phyloP scores from a whole-genome alignment of 2,797 vertebrate genomes.

The Cynopterus sphinx region DNA sequence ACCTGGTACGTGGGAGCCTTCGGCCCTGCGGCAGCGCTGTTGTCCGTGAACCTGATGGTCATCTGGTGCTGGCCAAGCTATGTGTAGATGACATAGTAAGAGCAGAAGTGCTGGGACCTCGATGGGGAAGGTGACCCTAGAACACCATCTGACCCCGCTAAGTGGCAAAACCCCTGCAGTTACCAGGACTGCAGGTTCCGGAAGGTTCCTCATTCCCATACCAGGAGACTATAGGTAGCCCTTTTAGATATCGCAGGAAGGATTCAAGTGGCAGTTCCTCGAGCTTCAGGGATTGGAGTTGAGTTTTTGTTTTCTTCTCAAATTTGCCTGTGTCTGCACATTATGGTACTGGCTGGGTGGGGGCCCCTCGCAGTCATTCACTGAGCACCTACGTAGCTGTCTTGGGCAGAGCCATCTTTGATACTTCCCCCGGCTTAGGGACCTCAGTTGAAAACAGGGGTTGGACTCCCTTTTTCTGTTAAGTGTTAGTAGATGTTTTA shows the following conservation, averaged over 20 bases:
- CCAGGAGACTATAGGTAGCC: neutral
- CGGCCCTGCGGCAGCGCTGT: neutral
- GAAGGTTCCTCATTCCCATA: neutral
- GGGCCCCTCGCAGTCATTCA: neutral
- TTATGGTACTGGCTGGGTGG: neutral
- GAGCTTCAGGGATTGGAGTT: neutral
- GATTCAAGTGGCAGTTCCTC: neutral
- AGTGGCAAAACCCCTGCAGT: neutral
- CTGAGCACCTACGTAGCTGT: neutral
- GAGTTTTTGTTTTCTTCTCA: neutral
- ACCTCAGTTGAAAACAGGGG: neutral
- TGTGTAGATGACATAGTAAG: neutral
- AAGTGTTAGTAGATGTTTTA: neutral
- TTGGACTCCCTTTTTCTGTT: neutral
- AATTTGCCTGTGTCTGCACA: neutral
- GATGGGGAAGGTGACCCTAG: neutral
- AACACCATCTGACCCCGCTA: neutral
- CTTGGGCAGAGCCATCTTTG: neutral
- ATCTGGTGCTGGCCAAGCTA: constrained; percentile 75
- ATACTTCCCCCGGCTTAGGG: neutral
- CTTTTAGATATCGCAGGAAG: neutral
- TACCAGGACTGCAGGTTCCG: neutral
- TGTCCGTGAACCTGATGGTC: constrained; percentile 69
- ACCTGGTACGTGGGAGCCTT: constrained; percentile 35
- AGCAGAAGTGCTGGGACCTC: neutral